Base-by-base conservation (phyloP, 2,797 vertebrate species). In the Molothrus aeneus region DNA sequence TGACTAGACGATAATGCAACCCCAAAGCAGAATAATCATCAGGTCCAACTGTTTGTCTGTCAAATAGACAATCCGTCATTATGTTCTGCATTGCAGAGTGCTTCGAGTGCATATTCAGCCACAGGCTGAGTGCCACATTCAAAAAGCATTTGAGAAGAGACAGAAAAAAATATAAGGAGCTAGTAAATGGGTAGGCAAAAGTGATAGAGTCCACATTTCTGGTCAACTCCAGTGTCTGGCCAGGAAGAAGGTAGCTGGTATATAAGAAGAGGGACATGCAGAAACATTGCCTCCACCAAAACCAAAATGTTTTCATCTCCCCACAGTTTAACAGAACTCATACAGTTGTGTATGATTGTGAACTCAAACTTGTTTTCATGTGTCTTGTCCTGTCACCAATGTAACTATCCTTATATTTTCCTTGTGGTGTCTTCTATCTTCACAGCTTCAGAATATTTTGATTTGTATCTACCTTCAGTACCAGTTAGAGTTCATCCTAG, bases 401-500 rank as follows among this genome's bases (percentile, higher is more conserved):
- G 63, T 50, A 69, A 38, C 57, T 83, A 82, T 91, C 87, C 93
- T 93, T 93, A 38, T 77, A 72, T 95, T 93, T 90, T 95, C 83
- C 74, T 88, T 36, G 9, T 69, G 78, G 32, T 69, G 45, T 91
- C 94, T 96, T 97, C 95, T 92, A 73, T 89, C 88, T 94, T 90
- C 91, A 86, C 92, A 95, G 77, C 88, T 97, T 97, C 89, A 85
- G 80, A 94, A 45, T 82, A 86, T 65, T 68, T 95, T 82, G 53
- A 57, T 80, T 92, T 6, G 0, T 50, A 70, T 96, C 47, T 50
- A 73, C 57, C 57, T 96, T 87, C 93, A 81, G 71, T 60, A 92
- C 80, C 72, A 83, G 16, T 97, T 60, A 98, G 66, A 98, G 98
- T 93, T 98, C 98, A 95, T 98, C 98, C 98, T 98, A 85, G 88